These are phyloP conservation scores for Torymus auratus DNA, from an alignment of 2,888 invertebrate genomes.

Conservation along the genomic window DNA sequence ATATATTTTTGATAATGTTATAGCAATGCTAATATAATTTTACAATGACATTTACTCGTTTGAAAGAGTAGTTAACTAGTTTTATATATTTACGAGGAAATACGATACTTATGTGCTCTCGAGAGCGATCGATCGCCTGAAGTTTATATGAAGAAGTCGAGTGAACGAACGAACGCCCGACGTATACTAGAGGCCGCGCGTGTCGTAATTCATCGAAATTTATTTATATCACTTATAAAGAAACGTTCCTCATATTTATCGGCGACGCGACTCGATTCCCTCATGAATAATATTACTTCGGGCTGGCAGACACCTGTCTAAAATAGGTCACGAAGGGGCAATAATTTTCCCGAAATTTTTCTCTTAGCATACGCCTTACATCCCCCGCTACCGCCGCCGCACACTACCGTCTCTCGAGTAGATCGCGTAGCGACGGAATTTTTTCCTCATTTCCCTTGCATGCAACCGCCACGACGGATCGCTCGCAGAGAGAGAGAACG, in stretches of 20 bases:
- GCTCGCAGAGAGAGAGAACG: constrained; percentile 24
- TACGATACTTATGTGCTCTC: no score
- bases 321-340: constrained; percentile 41
- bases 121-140: neutral
- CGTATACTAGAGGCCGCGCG: neutral
- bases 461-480: constrained; percentile 24
- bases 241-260: constrained; percentile 27
- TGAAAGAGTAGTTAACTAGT: no score
- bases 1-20: no score
- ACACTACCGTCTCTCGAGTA: no score
- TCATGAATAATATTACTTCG: constrained; percentile 36
- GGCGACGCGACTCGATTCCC: neutral
- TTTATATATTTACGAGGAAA: no score
- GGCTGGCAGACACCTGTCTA: constrained; percentile 15
- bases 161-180: neutral
- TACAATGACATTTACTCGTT: no score
- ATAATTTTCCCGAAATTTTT: constrained; percentile 35
- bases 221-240: constrained; percentile 15
- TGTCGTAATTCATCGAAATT: neutral
- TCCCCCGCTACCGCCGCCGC: neutral
- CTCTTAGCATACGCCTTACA: neutral
- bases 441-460: constrained; percentile 38
- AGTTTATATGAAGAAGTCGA: neutral
- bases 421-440: neutral
- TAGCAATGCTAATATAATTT: no score